Base-by-base conservation (phyloP, 2,888 invertebrate genomes). In the Odontomyia ornata region DNA sequence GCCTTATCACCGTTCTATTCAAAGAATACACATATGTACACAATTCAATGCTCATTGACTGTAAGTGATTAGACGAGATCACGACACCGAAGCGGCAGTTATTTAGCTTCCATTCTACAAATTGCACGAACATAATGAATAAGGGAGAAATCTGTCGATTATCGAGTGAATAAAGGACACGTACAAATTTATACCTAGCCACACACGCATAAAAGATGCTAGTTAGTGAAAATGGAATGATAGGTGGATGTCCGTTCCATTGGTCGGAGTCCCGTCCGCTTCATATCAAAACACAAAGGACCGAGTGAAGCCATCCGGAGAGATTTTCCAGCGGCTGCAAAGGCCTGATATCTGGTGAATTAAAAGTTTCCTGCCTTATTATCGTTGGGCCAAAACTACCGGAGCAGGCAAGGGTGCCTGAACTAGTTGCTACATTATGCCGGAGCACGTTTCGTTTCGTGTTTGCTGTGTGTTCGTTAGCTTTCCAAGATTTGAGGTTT, bases 401-500 rank as follows among this genome's bases (percentile, higher is more conserved):
- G n/a, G 13, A 13, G 27, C 7, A 13, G 28, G 28, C 28, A 28
- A 13, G 11, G 65, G 2, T 43, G 21, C 69, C 47, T 69, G 23
- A 25, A 47, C 25, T 47, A 47, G 46, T 69, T 15, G 46, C 23
- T 25, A 76, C 64, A 72, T 77, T 76, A 77, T 77, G 77, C 77
- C 18, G 25, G 71, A 30, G 64, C 77, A 77, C 77, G 77, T 77
- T 77, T 77, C 64, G 52, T 71, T 71, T 64, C 64, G 36, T 77
- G 77, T 77, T 77, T 77, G 57, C 46, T 75, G 23, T 67, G 30
- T 57, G 46, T 71, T 76, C 77, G 77, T 77, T 77, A 77, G 77
- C 75, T 71, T 36, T 57, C 36, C 73, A n/a, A 47, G 69, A 69
- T 25, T 69, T 69, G 18, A 23, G 73, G 60, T 60, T 60, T 36